Base-by-base conservation (phyloP, 1,140 invertebrate species). In the Pseudachorutes palmiensis region DNA sequence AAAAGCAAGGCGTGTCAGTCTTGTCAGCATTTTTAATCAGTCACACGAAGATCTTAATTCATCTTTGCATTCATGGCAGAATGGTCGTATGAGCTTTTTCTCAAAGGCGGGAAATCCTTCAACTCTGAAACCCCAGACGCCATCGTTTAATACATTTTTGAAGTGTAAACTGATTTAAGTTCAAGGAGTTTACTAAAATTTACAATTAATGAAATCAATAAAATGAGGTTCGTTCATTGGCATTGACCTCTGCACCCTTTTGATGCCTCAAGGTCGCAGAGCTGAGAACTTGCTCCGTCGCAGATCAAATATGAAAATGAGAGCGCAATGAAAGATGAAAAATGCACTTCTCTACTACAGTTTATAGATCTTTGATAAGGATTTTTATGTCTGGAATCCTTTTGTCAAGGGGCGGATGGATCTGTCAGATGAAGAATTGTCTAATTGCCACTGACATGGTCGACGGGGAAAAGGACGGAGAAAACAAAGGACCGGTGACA, bases 301-400 rank as follows among this genome's bases (percentile, higher is more conserved):
- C n/a, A n/a, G n/a, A n/a, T n/a, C n/a, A n/a, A n/a, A n/a, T n/a
- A n/a, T n/a, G n/a, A n/a, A n/a, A n/a, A n/a, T n/a, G n/a, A 41
- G 36, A 41, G 19, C 36, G 36, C 36, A 14, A 12, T 55, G 5
- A 45, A 19, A 19, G 19, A 45, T 9, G 51, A 3, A 16, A 14
- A 5, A 55, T 14, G 14, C 24, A 16, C 24, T 24, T 16, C 24
- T 12, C 5, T 19, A 55, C 12, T 55, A 22, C 51, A 55, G 9
- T 41, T 55, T 5, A 16, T 19, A 24, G 51, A 55, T 55, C 24
- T 26, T 22, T 5, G 51, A 55, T 55, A 55, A 55, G 51, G 5
- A 55, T 55, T 55, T 55, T 55, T 55, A 55, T 55, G 51, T 55
- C 51, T 55, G 24, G 51, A 55, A 5, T 16, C 5, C 51, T 55